Percentiles rank a stretch among this genome's conserved stretches.
phyloP scores from a whole-genome alignment of 2,113 vertebrate genomes.

The Psilopogon haemacephalus region DNA sequence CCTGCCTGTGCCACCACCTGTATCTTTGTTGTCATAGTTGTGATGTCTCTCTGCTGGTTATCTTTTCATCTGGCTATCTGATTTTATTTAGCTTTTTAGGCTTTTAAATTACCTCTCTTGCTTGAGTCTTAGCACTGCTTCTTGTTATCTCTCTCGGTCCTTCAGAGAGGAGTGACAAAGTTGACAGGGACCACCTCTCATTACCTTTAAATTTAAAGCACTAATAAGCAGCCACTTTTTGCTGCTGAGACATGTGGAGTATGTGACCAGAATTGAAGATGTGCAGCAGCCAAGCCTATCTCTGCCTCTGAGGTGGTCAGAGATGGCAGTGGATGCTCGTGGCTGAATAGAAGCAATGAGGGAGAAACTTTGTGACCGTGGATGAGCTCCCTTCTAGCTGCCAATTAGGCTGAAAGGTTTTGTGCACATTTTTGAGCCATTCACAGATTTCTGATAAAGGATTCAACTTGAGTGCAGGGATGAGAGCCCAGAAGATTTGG shows the following conservation, averaged over 20 bases:
- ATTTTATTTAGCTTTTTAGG: constrained; percentile 52
- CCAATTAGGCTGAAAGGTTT: background rate
- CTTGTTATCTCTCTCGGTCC: constrained; percentile 40
- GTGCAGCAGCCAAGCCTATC: background rate
- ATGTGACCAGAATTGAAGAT: background rate
- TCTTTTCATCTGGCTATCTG: constrained; percentile 49
- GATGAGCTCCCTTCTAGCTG: background rate
- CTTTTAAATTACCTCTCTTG: constrained; percentile 32
- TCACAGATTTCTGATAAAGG: background rate
- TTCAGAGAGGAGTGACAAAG: constrained; percentile 4
- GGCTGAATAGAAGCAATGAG: background rate
- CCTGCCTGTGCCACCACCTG: background rate
- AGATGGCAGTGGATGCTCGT: background rate
- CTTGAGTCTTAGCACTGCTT: background rate
- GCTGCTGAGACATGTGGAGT: background rate
- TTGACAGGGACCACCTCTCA: background rate
- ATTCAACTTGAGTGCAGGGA: background rate
- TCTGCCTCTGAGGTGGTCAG: background rate
- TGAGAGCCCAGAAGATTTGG: background rate
- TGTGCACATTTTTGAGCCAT: background rate
- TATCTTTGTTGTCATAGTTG: constrained; percentile 46
- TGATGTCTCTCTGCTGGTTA: background rate
- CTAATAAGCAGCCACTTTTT: background rate
- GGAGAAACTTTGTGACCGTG: background rate
- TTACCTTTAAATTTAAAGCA: constrained; percentile 33